Evolutionary conservation across 1,140 invertebrate species (phyloP).

Genomic region (Conus betulinus): DNA sequence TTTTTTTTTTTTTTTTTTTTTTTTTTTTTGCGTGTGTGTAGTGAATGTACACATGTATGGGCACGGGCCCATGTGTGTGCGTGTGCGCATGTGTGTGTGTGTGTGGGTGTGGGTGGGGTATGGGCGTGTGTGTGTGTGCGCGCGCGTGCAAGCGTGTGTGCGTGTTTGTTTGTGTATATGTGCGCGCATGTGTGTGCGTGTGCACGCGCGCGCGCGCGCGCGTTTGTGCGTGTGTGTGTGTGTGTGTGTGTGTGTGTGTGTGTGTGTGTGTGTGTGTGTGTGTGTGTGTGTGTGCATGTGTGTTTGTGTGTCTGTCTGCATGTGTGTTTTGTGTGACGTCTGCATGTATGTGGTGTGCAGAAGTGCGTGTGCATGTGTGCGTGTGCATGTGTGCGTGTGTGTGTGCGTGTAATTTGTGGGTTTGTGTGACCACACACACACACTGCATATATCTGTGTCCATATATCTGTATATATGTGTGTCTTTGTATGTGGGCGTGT

Average conservation of each 20-base stretch:
- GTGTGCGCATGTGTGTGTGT: neutral
- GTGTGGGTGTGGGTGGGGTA: neutral
- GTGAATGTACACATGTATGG: neutral
- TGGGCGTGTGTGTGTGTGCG: neutral
- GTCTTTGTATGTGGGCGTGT: neutral
- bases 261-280: slow-evolving; percentile 1
- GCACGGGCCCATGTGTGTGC: neutral
- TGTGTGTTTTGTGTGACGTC: neutral
- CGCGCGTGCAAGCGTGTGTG: neutral
- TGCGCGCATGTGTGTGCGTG: neutral
- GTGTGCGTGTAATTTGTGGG: neutral
- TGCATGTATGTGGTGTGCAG: neutral
- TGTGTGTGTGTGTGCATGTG: neutral
- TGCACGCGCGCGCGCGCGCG: neutral
- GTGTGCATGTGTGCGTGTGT: neutral
- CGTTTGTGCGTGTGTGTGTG: neutral
- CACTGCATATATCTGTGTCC: too few relatives aligned
- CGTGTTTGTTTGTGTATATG: neutral
- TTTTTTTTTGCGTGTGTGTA: too few relatives aligned
- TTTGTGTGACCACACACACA: too few relatives aligned
- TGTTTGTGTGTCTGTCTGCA: neutral
- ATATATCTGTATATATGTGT: too few relatives aligned
- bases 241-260: neutral
- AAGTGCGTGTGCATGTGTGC: neutral
- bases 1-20: too few relatives aligned